Percentiles rank a stretch among this genome's conserved stretches.
Conservation (phyloP, 2,888 invertebrate genomes). For the Caenorhabditis angaria region DNA sequence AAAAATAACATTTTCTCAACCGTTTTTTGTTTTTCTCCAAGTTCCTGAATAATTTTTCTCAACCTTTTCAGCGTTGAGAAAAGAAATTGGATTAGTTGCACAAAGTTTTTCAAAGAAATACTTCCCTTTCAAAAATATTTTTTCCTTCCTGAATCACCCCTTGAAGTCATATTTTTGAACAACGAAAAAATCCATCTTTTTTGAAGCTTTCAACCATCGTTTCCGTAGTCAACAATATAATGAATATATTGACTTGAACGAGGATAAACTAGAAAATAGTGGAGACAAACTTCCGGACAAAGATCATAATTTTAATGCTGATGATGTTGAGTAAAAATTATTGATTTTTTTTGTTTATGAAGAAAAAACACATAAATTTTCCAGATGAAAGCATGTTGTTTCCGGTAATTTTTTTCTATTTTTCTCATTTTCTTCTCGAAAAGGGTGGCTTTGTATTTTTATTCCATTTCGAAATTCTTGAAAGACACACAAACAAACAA, state of each 20-base stretch:
- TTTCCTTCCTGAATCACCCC: too few species aligned
- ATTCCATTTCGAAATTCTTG: neutral
- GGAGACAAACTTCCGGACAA: neutral
- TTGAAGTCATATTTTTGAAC: too few species aligned
- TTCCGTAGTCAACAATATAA: neutral
- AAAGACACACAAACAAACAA: neutral
- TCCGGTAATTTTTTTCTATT: slow-evolving; percentile 4
- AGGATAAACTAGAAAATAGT: neutral
- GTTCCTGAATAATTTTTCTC: too few species aligned
- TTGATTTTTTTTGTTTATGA: neutral
- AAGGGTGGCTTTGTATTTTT: too few species aligned
- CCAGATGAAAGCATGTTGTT: neutral
- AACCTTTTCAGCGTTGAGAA: too few species aligned
- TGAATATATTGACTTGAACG: neutral
- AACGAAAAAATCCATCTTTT: too few species aligned
- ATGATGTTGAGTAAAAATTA: neutral
- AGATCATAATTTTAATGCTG: neutral
- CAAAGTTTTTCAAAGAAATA: too few species aligned
- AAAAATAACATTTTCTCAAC: too few species aligned
- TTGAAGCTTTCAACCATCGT: neutral
- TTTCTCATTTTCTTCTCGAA: slow-evolving; percentile 5
- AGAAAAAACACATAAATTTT: neutral
- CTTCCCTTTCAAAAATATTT: too few species aligned
- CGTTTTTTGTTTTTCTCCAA: too few species aligned
- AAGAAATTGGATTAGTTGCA: too few species aligned